Conservation (phyloP, 2,888 invertebrate species). For the Harpalus rufipes region DNA sequence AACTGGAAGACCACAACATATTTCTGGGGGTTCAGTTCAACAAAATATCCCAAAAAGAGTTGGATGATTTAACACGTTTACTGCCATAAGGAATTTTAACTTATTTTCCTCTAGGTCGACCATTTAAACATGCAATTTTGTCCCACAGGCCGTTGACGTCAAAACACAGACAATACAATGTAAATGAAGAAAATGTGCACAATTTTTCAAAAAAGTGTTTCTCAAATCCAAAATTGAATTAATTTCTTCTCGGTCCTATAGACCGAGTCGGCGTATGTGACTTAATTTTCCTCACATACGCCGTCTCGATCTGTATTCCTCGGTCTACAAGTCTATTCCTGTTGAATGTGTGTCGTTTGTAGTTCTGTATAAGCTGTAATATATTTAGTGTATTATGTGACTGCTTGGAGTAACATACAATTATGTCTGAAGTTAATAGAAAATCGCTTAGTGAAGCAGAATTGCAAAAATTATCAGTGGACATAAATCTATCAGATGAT, state of each 20-base stretch:
- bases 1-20: too few relatives aligned
- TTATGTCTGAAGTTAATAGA: too few relatives aligned
- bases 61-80: not conserved
- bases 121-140: not conserved
- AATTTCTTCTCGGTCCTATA: slow-evolving; percentile 1
- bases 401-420: too few relatives aligned
- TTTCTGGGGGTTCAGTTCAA: too few relatives aligned
- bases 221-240: not conserved
- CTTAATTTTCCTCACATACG: not conserved
- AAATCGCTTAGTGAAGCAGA: too few relatives aligned
- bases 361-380: too few relatives aligned
- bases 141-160: not conserved
- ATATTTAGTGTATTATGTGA: too few relatives aligned
- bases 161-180: not conserved
- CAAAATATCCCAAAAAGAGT: too few relatives aligned
- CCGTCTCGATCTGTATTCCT: slow-evolving; percentile 5
- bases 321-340: not conserved
- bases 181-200: not conserved
- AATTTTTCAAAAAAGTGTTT: too few relatives aligned
- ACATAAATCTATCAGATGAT: too few relatives aligned
- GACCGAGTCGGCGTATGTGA: not conserved
- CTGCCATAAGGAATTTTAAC: not conserved
- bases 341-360: too few relatives aligned
- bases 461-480: too few relatives aligned
- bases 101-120: not conserved